Evolutionary conservation across 2,113 vertebrate genomes (phyloP).

Genomic region (Gymnorhina tibicen): DNA sequence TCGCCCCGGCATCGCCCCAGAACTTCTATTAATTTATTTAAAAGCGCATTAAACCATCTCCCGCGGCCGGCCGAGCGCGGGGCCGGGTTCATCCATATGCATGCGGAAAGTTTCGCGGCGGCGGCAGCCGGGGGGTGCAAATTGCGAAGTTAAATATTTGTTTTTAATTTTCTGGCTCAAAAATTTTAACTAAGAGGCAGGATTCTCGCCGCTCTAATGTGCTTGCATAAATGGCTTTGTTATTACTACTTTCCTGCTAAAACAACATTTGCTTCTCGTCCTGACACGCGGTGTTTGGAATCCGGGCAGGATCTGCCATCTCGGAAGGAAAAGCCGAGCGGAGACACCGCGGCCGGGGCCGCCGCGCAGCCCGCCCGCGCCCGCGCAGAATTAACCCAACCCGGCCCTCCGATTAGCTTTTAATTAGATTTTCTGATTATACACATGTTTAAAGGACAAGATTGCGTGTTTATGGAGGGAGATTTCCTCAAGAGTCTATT

Average conservation of each 20-base stretch:
- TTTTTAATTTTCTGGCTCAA: conserved; percentile 80
- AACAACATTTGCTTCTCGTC: conserved; percentile 34
- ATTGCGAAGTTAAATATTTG: conserved; percentile 77
- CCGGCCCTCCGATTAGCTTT: not conserved
- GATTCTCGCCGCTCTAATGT: conserved; percentile 44
- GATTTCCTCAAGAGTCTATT: not conserved
- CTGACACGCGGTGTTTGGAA: not conserved
- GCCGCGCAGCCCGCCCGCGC: not conserved
- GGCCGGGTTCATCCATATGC: conserved; percentile 32
- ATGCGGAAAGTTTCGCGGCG: conserved; percentile 51
- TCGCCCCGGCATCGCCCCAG: not conserved
- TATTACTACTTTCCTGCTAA: conserved; percentile 29
- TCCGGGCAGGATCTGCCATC: not conserved
- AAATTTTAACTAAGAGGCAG: conserved; percentile 66
- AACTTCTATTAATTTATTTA: conserved; percentile 19
- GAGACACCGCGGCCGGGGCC: not conserved
- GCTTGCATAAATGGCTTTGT: conserved; percentile 53
- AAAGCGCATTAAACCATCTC: not conserved
- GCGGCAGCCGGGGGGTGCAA: conserved; percentile 45
- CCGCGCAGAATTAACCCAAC: not conserved
- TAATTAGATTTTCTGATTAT: conserved; percentile 22
- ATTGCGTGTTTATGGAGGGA: not conserved
- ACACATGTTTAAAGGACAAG: conserved; percentile 26
- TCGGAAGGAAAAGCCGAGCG: not conserved
- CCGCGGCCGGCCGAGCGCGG: conserved; percentile 2